Evolutionary conservation across 2,888 invertebrate genomes (phyloP).

Genomic region (Tyria jacobaeae): DNA sequence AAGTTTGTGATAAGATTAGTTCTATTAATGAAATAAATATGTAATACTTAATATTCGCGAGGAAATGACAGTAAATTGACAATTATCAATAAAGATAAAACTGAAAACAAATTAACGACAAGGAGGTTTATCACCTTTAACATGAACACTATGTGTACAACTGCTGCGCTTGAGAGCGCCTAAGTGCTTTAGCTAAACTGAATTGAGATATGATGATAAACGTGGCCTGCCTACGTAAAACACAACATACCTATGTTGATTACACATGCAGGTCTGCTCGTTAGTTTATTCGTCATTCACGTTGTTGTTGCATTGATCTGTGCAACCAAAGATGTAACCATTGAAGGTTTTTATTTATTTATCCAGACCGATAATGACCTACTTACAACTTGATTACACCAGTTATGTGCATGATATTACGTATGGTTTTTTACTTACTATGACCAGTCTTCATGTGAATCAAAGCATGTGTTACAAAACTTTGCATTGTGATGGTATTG

Average conservation of each 20-base stretch:
- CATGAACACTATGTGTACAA: constrained; percentile 25
- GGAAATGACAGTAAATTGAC: constrained; percentile 1
- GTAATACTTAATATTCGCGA: not conserved
- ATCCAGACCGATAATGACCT: too few relatives aligned
- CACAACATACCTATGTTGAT: constrained; percentile 47
- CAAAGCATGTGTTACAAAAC: constrained; percentile 5
- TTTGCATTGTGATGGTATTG: constrained; percentile 54
- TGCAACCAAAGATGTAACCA: not conserved
- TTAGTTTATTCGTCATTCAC: constrained; percentile 39
- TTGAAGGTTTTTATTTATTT: not conserved
- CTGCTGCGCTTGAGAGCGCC: constrained; percentile 49
- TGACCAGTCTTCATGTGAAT: not conserved
- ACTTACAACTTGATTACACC: not conserved
- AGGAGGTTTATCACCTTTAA: constrained; percentile 27
- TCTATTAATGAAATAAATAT: not conserved
- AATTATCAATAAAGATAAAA: constrained; percentile 26
- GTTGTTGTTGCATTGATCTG: constrained; percentile 49
- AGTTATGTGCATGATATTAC: not conserved
- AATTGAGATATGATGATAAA: constrained; percentile 45
- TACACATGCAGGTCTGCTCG: constrained; percentile 26
- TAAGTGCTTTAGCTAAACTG: constrained; percentile 52
- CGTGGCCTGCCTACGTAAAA: constrained; percentile 29
- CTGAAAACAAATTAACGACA: constrained; percentile 18
- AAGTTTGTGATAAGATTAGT: not conserved
- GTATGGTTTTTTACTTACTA: not conserved